A percentile compares a stretch with the other conserved stretches of the same genome.
Evolutionary conservation across 2,113 vertebrate species (phyloP).

Genomic region (Symphodus melops): DNA sequence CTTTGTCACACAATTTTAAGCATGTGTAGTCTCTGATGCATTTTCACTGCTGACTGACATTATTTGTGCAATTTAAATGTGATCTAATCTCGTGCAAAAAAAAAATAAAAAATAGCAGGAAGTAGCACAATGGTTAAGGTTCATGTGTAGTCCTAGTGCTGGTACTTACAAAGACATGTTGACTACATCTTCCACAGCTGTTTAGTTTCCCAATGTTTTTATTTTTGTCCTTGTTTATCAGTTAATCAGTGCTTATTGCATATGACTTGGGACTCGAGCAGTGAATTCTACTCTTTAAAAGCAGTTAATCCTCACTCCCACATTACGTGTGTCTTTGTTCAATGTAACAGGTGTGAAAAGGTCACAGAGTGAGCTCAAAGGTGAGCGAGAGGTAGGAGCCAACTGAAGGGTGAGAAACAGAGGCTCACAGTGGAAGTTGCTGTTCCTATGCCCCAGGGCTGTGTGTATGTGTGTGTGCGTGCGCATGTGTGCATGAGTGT

Average conservation of each 20-base stretch:
- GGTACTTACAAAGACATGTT: too few relatives aligned
- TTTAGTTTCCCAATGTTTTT: neutral
- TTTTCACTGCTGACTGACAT: too few relatives aligned
- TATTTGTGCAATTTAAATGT: too few relatives aligned
- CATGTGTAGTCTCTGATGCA: too few relatives aligned
- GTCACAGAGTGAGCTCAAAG: constrained; percentile 56
- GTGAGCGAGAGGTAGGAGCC: constrained; percentile 66
- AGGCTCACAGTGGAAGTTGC: constrained; percentile 73
- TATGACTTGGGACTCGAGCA: neutral
- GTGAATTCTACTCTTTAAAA: constrained; percentile 7
- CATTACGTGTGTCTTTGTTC: constrained; percentile 8
- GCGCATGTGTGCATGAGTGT: constrained; percentile 24
- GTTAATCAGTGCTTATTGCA: neutral
- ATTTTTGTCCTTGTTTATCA: neutral
- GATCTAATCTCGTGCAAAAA: too few relatives aligned
- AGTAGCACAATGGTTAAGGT: too few relatives aligned
- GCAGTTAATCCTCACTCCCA: neutral
- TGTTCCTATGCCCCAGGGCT: constrained; percentile 75
- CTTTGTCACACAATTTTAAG: too few relatives aligned
- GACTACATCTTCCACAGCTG: too few relatives aligned
- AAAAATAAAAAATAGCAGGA: too few relatives aligned
- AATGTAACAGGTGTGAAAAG: constrained; percentile 63
- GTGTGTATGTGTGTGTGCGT: neutral
- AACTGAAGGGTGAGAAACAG: constrained; percentile 63
- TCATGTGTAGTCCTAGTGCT: too few relatives aligned